Evolutionary conservation across 2,888 invertebrate genomes (phyloP), one percentile per base, ranked within the genome.

Genomic region (Rhagophthalmus giganteus): DNA sequence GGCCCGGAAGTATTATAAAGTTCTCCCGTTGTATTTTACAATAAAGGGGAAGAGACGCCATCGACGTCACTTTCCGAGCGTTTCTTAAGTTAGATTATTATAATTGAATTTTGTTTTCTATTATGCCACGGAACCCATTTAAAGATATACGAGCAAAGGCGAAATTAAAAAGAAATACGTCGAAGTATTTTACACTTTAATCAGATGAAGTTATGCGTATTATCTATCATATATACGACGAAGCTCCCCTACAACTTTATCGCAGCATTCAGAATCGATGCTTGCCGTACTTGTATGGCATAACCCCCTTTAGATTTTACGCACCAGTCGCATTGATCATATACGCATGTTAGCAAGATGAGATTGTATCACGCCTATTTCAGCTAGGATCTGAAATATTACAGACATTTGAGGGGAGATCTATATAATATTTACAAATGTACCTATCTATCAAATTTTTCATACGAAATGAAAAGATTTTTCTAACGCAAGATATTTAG

Each of bases 301-400:
- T 26, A 39, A 27, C 45, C 49, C 45, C 44, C 45, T 20, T 46
- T 42, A 44, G 55, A 56, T 59, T 60, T 60, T 54, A 47, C 55
- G 51, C 54, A 52, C 46, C 55, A 54, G 58, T 60, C 58, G 60
- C 61, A 66, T 64, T 62, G 65, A 65, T 66, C 64, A 66, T 60
- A 59, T 60, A 61, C 58, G 63, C 64, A 62, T 62, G 61, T 62
- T 64, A 62, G 63, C 61, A 54, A 63, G 61, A 65, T 65, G 61
- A 65, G 63, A 65, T 66, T 65, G 64, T 63, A 66, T 64, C 62
- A 59, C 58, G 62, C 55, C 61, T 62, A 59, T 57, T 64, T 57
- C 60, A 56, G 58, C 24, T 44, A 52, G 63, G 63, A 57, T 63
- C 63, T 66, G 65, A 66, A 65, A 66, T 65, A 66, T 66, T 64